Evolutionary conservation across 1,140 invertebrate genomes (phyloP), one percentile per base, ranked within the genome.

Genomic region (Bombyx mandarina): DNA sequence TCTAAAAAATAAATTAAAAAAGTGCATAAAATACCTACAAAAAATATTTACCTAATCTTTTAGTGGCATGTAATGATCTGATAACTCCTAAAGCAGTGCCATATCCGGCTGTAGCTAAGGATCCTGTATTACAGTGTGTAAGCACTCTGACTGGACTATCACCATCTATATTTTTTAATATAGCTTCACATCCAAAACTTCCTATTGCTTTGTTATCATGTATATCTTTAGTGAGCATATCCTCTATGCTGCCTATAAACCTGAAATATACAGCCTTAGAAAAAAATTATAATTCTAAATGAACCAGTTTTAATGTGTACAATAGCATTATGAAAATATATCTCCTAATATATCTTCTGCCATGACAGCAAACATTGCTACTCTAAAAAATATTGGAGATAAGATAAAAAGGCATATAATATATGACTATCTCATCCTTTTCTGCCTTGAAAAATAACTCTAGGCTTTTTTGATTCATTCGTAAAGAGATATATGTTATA

Each of bases 121-220:
- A 97, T 0, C 98, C 98, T 8, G 98, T 99, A 82, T 99, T 99
- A 78, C 98, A 99, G 79, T 99, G 97, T 3, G 98, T 99, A 1
- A 99, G 83, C 9, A 99, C 88, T 54, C 90, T 89, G 0, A 96
- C 89, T 47, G 83, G 71, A 35, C 87, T 88, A 67, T 92, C 91
- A 1, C 89, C 86, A 49, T 88, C 69, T n/a, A 85, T 73, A 49
- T 62, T 76, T 44, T 85, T 84, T 6, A 96, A 70, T 70, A 99
- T 96, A 64, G 93, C 90, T 56, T 92, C 89, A 43, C 94, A 94
- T 52, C 97, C 97, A 89, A 90, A 89, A 62, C 92, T 86, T 50
- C 96, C 96, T 73, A 99, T 96, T 7, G 91, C 90, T 77, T 92
- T 93, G 78, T 99, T 99, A 74, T 95, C 94, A 45, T 88, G 86